Evolutionary conservation across 2,797 vertebrate species (phyloP), one percentile per base, ranked within the genome.

Genomic region (Lagocephalus sceleratus): DNA sequence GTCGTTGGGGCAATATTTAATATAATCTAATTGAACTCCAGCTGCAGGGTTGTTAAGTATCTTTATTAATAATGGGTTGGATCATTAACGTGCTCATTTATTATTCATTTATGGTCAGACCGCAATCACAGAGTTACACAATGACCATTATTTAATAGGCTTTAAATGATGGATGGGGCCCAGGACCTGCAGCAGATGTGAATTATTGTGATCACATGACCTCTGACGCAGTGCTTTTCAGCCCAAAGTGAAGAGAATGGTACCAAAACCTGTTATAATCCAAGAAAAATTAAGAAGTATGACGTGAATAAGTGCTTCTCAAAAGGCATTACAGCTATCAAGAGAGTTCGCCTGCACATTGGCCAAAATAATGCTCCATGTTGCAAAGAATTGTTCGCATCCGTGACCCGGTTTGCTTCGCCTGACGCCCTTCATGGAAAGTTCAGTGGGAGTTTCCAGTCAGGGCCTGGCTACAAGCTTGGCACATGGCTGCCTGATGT

Each of bases 381-480:
- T 58, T 54, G 35, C 60, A 25, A 48, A 12, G 60, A 43, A 44
- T 22, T 57, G 41, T 40, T 46, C 65, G 46, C n/a, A 51, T 64
- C 41, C 38, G 21, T 64, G 60, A 74, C 59, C 67, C 63, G 47
- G 29, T 76, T 73, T 58, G 59, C 23, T 41, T 68, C n/a, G 5
- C 62, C 49, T 55, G 23, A 43, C 51, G 32, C 38, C 46, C 42
- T 67, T 60, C 23, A 58, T 62, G 86, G 84, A 88, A 88, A 82
- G 60, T 79, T 75, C 76, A 78, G 10, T 75, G 70, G 71, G 76
- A 82, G 60, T 85, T 84, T 85, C 76, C 82, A 84, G 55, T 71
- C 62, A 51, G 58, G 57, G 64, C 47, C 77, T 7, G 40, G 53
- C 63, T 76, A 75, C 78, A 75, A 66, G 53, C 49, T 59, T 82